Evolutionary conservation across 2,113 vertebrate genomes (phyloP).

Genomic region (Carassius gibelio): DNA sequence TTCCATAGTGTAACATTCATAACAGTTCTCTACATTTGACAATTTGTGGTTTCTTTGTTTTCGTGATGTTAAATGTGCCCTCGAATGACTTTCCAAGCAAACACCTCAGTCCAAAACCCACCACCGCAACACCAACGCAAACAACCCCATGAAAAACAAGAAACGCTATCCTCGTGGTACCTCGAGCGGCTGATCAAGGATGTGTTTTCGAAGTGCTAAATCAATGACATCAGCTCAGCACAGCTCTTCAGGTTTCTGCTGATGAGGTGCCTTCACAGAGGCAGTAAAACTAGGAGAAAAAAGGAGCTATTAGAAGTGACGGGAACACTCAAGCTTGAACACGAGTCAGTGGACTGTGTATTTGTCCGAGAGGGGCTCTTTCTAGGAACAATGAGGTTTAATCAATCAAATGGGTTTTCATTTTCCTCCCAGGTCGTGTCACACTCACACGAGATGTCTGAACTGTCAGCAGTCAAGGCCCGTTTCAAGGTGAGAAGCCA

Average conservation of each 20-base stretch:
- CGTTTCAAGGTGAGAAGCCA: slow-evolving; percentile 27
- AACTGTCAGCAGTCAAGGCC: slow-evolving; percentile 33
- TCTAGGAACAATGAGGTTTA: not conserved
- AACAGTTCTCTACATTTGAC: not conserved
- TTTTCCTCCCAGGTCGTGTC: not conserved
- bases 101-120: slow-evolving; percentile 14
- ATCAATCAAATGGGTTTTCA: slow-evolving; percentile 29
- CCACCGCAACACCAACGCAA: slow-evolving; percentile 16
- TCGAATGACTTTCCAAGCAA: slow-evolving; percentile 5
- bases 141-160: slow-evolving; percentile 29
- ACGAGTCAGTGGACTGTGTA: not conserved
- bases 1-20: slow-evolving; percentile 2
- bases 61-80: slow-evolving; percentile 6
- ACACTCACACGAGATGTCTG: not conserved
- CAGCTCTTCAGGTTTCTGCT: slow-evolving; percentile 42
- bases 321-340: not conserved
- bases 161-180: slow-evolving; percentile 30
- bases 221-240: slow-evolving; percentile 41
- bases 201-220: slow-evolving; percentile 45
- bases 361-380: not conserved
- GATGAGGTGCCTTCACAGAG: slow-evolving; percentile 42
- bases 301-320: not conserved
- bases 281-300: slow-evolving; percentile 5
- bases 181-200: not conserved
- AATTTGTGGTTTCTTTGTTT: slow-evolving; percentile 27